A percentile compares a stretch with the other conserved stretches of the same genome.
phyloP scores from a whole-genome alignment of 2,888 invertebrate genomes.

The Noctua janthina region DNA sequence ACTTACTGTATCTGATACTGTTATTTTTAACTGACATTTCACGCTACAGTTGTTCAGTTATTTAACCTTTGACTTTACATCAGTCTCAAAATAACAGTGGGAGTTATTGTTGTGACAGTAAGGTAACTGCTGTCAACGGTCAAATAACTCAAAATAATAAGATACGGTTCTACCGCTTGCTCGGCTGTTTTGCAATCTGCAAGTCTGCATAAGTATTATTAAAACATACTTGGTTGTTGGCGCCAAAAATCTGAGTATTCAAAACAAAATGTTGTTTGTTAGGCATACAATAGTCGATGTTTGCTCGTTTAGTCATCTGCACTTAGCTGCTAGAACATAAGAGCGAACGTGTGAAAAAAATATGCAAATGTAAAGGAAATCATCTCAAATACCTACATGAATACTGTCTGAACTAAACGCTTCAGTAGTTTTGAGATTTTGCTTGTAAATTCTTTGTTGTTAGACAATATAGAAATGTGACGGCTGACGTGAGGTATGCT shows the following conservation, averaged over 20 bases:
- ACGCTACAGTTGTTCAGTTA: not conserved
- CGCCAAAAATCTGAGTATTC: slow-evolving; percentile 13
- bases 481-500: not conserved
- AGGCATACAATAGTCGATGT: slow-evolving; percentile 6
- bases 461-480: not conserved
- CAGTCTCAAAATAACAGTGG: not conserved
- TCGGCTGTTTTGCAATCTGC: too few relatives aligned
- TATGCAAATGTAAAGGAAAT: slow-evolving; percentile 37
- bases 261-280: not conserved
- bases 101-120: not conserved
- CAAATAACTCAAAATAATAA: not conserved
- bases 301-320: slow-evolving; percentile 30
- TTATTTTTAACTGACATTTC: not conserved
- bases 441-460: not conserved
- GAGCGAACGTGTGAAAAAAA: slow-evolving; percentile 34
- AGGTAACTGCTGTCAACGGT: not conserved
- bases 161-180: too few relatives aligned
- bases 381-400: not conserved
- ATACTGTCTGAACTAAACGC: not conserved
- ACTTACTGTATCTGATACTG: not conserved
- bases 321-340: slow-evolving; percentile 28
- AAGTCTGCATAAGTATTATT: not conserved
- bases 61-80: not conserved
- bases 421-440: not conserved
- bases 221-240: slow-evolving; percentile 1